Conservation (phyloP, 2,888 invertebrate species). For the Tipula confusa region DNA sequence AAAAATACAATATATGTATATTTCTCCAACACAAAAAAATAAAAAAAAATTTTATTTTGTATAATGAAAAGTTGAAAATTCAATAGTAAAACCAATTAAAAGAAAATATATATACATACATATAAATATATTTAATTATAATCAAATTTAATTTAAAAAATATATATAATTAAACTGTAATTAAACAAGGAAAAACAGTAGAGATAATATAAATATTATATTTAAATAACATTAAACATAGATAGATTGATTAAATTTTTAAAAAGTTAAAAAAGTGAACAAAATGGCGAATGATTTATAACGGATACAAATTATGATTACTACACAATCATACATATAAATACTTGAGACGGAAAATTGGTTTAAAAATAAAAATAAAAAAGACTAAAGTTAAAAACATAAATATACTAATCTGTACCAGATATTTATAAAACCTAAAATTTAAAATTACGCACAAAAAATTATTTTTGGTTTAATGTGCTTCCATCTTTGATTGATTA, state of each 20-base stretch:
- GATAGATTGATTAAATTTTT: neutral
- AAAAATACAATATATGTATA: no score
- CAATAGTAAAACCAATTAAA: no score
- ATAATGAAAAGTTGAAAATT: neutral
- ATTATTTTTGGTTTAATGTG: neutral
- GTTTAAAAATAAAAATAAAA: no score
- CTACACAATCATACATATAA: neutral
- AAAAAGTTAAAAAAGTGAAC: neutral
- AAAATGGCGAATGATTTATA: neutral
- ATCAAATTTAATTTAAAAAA: neutral
- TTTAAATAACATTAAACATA: neutral
- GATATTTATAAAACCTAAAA: neutral
- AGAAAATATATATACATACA: neutral
- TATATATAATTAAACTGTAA: neutral
- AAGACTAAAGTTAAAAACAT: neutral
- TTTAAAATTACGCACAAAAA: neutral
- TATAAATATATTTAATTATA: neutral
- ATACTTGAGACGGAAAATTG: neutral
- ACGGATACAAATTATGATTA: no score
- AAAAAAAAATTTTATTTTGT: neutral
- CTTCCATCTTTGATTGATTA: neutral
- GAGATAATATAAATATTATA: neutral
- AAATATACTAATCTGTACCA: neutral
- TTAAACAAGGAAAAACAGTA: neutral
- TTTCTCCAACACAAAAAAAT: neutral